phyloP scores from a whole-genome alignment of 2,888 invertebrate species.

The Trissolcus japonicus region DNA sequence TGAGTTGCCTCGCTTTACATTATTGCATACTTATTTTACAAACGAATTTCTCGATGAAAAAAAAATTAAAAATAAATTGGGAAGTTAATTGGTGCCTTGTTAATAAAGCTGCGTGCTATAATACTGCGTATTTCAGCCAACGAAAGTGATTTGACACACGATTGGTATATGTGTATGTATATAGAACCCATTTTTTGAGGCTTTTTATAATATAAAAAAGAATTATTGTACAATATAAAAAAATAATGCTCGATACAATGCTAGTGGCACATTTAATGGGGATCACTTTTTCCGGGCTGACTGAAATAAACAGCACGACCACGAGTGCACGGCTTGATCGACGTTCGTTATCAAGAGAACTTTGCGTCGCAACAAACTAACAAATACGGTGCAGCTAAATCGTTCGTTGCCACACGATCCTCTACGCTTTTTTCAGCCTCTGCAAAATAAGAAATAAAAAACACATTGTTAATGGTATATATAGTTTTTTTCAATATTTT shows the following conservation, averaged over 20 bases:
- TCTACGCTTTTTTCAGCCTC: conserved; percentile 63
- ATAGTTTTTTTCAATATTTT: neutral
- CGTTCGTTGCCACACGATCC: conserved; percentile 43
- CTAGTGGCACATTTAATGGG: conserved; percentile 46
- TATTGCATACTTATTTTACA: conserved; percentile 54
- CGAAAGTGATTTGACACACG: conserved; percentile 47
- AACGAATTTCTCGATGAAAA: conserved; percentile 41
- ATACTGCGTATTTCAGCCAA: conserved; percentile 57
- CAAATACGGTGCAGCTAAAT: conserved; percentile 64
- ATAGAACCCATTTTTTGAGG: conserved; percentile 25
- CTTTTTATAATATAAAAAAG: conserved; percentile 49
- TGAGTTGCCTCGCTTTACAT: conserved; percentile 49
- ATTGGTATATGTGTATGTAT: conserved; percentile 31
- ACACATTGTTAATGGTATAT: neutral
- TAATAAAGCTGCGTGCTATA: conserved; percentile 55
- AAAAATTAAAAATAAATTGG: conserved; percentile 27
- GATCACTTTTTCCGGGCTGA: conserved; percentile 48
- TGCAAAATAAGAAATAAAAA: conserved; percentile 57
- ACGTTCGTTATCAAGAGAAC: conserved; percentile 53
- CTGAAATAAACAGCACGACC: conserved; percentile 56
- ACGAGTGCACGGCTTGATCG: conserved; percentile 52
- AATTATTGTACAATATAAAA: conserved; percentile 54
- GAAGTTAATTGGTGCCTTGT: conserved; percentile 48
- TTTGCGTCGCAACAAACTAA: conserved; percentile 62
- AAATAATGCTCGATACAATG: conserved; percentile 46